phyloP scores from a whole-genome alignment of 1,140 invertebrate species.

The Leptinotarsa defecta region DNA sequence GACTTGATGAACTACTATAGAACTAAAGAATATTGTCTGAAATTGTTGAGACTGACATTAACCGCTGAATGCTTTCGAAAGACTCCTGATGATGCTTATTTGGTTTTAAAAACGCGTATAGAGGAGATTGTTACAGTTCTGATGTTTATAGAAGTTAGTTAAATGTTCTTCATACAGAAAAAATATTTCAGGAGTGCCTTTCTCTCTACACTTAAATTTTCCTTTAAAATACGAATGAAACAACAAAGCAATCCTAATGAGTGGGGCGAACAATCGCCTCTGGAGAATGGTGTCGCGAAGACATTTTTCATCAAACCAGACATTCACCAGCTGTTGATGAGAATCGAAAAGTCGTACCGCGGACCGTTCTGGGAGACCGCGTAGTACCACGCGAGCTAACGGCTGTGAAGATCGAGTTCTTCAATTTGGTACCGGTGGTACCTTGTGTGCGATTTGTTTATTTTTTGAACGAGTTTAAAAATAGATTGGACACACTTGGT shows the following conservation, averaged over 20 bases:
- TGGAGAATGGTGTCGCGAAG: slow-evolving; percentile 19
- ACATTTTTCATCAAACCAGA: slow-evolving; percentile 5
- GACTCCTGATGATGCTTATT: too few relatives aligned
- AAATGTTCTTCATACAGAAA: too few relatives aligned
- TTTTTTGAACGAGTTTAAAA: slow-evolving; percentile 9
- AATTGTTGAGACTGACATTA: too few relatives aligned
- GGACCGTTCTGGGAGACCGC: neutral
- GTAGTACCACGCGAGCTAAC: neutral
- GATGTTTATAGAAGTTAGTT: too few relatives aligned
- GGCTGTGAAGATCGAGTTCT: neutral
- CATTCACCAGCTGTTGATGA: slow-evolving; percentile 21
- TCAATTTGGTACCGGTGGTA: neutral
- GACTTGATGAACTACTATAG: too few relatives aligned
- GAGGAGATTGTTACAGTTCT: too few relatives aligned
- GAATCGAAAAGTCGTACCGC: neutral
- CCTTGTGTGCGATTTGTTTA: neutral
- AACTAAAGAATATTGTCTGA: too few relatives aligned
- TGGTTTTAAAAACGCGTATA: too few relatives aligned
- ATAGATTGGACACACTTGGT: neutral
- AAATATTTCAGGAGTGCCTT: too few relatives aligned
- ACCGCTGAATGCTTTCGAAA: too few relatives aligned
- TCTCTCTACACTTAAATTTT: too few relatives aligned
- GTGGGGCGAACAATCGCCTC: neutral
- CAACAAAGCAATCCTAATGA: neutral
- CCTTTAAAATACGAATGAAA: too few relatives aligned